Conservation (phyloP, 2,888 invertebrate genomes). For the Agrotis ipsilon region DNA sequence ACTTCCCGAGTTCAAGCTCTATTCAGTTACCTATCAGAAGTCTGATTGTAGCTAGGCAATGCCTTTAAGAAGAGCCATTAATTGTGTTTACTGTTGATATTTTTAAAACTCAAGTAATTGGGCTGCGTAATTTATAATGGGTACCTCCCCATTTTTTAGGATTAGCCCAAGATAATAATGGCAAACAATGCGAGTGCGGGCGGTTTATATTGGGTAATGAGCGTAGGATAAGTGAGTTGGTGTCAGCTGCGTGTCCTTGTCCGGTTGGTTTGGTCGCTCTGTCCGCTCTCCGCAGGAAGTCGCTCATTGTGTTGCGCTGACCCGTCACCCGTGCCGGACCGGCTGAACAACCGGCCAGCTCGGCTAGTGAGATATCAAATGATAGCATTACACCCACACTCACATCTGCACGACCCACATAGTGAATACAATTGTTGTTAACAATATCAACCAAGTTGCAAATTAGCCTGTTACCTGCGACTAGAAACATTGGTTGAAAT, state of each 20-base stretch:
- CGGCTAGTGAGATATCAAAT: constrained; percentile 44
- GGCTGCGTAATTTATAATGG: not conserved
- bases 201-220: constrained; percentile 60
- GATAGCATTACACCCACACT: constrained; percentile 55
- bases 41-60: too few relatives aligned
- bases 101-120: not conserved
- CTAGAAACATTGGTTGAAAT: constrained; percentile 2
- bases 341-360: constrained; percentile 47
- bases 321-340: constrained; percentile 82
- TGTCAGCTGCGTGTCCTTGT: constrained; percentile 85
- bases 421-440: constrained; percentile 40
- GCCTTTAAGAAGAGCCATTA: too few relatives aligned
- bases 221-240: constrained; percentile 75
- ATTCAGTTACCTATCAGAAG: too few relatives aligned
- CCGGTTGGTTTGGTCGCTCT: constrained; percentile 70
- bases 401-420: constrained; percentile 45
- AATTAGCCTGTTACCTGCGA: constrained; percentile 24
- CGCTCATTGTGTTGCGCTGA: constrained; percentile 86
- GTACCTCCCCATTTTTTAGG: not conserved
- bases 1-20: too few relatives aligned
- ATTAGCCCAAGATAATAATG: constrained; percentile 15
- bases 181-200: constrained; percentile 28
- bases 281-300: constrained; percentile 83
- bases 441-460: constrained; percentile 31
- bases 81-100: not conserved